Evolutionary conservation across 2,113 vertebrate genomes (phyloP).

Genomic region (Phycodurus eques): DNA sequence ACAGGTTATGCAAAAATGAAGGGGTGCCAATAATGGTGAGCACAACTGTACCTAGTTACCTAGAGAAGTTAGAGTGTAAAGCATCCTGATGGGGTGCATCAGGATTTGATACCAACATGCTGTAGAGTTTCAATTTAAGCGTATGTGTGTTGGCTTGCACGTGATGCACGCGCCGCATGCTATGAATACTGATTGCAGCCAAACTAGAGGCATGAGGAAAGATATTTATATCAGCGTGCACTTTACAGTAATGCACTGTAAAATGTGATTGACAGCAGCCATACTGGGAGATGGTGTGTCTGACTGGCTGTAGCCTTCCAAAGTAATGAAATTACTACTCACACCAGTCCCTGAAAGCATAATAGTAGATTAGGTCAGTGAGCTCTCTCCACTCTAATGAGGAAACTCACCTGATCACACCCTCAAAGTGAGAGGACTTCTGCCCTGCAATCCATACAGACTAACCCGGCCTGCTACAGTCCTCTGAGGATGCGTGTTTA

Average conservation of each 20-base stretch:
- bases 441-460: constrained; percentile 28
- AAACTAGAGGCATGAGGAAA: constrained; percentile 55
- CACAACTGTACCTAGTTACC: too few species aligned
- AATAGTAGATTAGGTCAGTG: constrained; percentile 61
- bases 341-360: constrained; percentile 61
- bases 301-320: constrained; percentile 48
- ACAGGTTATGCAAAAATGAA: too few species aligned
- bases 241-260: constrained; percentile 67
- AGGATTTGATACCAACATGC: not conserved
- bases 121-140: constrained; percentile 14
- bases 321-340: constrained; percentile 65
- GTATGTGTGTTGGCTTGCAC: constrained; percentile 21
- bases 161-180: constrained; percentile 27
- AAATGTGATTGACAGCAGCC: constrained; percentile 70
- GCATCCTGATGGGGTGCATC: not conserved
- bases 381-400: constrained; percentile 53
- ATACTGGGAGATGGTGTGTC: constrained; percentile 64
- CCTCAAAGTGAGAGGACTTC: constrained; percentile 36
- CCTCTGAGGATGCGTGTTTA: constrained; percentile 25
- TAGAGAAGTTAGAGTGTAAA: not conserved
- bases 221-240: constrained; percentile 68
- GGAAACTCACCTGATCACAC: constrained; percentile 34
- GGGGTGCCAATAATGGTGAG: too few species aligned
- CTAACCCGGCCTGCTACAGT: constrained; percentile 30
- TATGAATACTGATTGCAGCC: constrained; percentile 59